Evolutionary conservation across 2,888 invertebrate species (phyloP).

Genomic region (Eupeodes luniger): DNA sequence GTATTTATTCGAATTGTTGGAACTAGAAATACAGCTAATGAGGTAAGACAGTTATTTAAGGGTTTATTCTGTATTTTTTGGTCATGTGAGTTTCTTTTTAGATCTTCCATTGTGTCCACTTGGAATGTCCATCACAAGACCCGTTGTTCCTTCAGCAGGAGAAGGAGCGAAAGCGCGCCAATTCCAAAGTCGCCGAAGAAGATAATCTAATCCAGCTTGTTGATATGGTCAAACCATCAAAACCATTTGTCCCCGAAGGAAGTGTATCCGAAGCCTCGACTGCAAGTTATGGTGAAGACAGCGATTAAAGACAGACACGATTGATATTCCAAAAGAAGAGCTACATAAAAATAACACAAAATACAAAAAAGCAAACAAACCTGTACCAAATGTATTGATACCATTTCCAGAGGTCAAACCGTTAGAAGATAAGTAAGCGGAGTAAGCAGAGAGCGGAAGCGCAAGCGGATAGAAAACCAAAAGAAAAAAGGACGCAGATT

Average conservation of each 20-base stretch:
- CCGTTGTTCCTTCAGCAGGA: slow-evolving; percentile 76
- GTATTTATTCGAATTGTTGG: slow-evolving; percentile 98
- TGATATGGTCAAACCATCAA: slow-evolving; percentile 45
- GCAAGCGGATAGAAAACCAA: neutral
- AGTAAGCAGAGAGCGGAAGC: too few species aligned
- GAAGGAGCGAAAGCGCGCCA: slow-evolving; percentile 51
- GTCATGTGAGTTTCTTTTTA: slow-evolving; percentile 81
- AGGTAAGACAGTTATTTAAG: slow-evolving; percentile 86
- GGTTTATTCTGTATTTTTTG: neutral
- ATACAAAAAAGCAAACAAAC: slow-evolving; percentile 4
- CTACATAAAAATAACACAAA: neutral
- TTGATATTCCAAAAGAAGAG: slow-evolving; percentile 22
- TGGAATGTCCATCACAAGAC: slow-evolving; percentile 95
- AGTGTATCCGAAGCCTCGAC: slow-evolving; percentile 63
- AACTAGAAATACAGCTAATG: slow-evolving; percentile 98
- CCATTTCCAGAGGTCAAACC: slow-evolving; percentile 36
- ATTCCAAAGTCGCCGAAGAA: slow-evolving; percentile 52
- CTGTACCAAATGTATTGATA: slow-evolving; percentile 61
- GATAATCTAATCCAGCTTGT: slow-evolving; percentile 66
- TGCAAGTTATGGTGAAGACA: slow-evolving; percentile 54
- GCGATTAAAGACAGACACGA: slow-evolving; percentile 9
- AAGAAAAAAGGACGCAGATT: slow-evolving; percentile 25
- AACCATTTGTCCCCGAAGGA: slow-evolving; percentile 38
- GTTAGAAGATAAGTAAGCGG: slow-evolving; percentile 7
- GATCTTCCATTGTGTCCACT: slow-evolving; percentile 99